Percentiles rank a stretch among this genome's conserved stretches.
Conservation (phyloP, 2,888 invertebrate genomes). For the Brachyptera putata region DNA sequence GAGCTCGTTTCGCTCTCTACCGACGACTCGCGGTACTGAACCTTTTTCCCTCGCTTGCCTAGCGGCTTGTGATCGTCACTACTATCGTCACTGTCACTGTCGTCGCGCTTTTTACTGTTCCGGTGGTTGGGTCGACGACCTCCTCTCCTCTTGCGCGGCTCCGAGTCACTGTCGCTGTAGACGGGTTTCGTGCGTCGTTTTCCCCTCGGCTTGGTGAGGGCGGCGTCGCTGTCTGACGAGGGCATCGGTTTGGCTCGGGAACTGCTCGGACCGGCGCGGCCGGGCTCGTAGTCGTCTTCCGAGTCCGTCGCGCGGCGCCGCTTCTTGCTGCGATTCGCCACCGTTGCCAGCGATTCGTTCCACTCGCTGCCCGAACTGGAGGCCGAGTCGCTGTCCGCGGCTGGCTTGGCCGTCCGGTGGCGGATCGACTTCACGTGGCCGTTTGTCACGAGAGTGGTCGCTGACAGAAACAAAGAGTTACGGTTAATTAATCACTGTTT, state of each 20-base stretch:
- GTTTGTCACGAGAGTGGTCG: conserved; percentile 2
- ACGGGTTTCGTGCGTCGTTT: not conserved
- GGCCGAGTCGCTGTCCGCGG: not conserved
- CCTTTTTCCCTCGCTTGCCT: conserved; percentile 12
- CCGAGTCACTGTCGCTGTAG: not conserved
- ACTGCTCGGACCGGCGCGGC: conserved; percentile 5
- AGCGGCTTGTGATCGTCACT: not conserved
- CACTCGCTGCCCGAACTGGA: conserved; percentile 7
- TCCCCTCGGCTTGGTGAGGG: not conserved
- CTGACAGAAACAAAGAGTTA: not conserved
- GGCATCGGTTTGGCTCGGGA: not conserved
- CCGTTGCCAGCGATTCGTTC: not conserved
- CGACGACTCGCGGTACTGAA: conserved; percentile 1
- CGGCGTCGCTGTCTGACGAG: conserved; percentile 5
- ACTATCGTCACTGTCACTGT: not conserved
- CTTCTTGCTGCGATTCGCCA: conserved; percentile 18
- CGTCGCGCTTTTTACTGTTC: conserved; percentile 17
- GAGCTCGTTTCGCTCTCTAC: conserved; percentile 24
- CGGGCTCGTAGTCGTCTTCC: conserved; percentile 54
- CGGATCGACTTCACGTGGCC: not conserved
- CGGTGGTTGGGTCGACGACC: not conserved
- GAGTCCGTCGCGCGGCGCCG: conserved; percentile 43
- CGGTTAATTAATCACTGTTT: too few species aligned
- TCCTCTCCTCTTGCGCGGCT: not conserved
- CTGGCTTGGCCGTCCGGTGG: not conserved